phyloP scores from a whole-genome alignment of 1,140 invertebrate species.

The Ostrea edulis region DNA sequence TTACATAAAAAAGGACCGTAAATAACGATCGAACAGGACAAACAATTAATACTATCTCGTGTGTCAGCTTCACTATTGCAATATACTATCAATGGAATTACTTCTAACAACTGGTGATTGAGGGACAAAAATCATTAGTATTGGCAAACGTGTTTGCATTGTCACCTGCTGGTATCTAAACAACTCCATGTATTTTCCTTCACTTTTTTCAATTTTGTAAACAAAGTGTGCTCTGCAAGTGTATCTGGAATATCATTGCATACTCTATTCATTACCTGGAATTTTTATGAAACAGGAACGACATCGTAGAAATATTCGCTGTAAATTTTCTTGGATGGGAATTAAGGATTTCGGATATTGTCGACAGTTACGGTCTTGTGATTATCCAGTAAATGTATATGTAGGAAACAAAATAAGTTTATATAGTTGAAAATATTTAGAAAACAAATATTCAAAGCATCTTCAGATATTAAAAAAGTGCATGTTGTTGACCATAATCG shows the following conservation, averaged over 20 bases:
- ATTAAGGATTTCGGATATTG: neutral
- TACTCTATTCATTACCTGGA: neutral
- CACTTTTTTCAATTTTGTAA: neutral
- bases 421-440: neutral
- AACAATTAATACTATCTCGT: constrained; percentile 10
- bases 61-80: neutral
- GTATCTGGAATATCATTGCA: neutral
- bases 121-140: constrained; percentile 16
- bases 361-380: neutral
- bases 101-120: constrained; percentile 9
- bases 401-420: neutral
- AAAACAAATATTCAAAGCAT: neutral
- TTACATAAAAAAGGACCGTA: constrained; percentile 21
- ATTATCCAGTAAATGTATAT: neutral
- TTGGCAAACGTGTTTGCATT: constrained; percentile 13
- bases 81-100: constrained; percentile 16
- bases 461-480: neutral
- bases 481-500: neutral
- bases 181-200: neutral
- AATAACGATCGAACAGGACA: constrained; percentile 20
- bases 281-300: neutral
- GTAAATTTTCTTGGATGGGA: neutral
- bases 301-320: neutral
- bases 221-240: neutral
- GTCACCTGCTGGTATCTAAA: constrained; percentile 15